Percentiles rank a stretch among this genome's conserved stretches.
phyloP scores from a whole-genome alignment of 2,888 invertebrate species.

The Deilephila elpenor region DNA sequence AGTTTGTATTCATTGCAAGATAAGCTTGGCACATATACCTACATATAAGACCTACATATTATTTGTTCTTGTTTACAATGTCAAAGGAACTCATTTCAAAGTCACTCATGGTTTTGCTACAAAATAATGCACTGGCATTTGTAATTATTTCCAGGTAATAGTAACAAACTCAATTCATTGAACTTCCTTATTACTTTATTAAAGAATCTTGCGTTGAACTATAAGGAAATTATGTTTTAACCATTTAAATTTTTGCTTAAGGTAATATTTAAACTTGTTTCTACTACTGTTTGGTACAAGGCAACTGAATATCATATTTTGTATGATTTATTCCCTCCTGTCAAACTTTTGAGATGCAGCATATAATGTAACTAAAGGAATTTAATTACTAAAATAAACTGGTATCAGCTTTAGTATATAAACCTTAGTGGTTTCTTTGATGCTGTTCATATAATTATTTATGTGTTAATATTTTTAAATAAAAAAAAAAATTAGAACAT shows the following conservation, averaged over 20 bases:
- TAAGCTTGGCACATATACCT: slow-evolving; percentile 3
- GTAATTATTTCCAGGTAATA: slow-evolving; percentile 20
- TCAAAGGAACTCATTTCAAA: slow-evolving; percentile 40
- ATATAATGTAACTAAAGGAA: too few relatives aligned
- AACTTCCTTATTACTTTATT: slow-evolving; percentile 13
- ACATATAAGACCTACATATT: slow-evolving; percentile 26
- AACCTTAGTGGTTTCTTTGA: too few relatives aligned
- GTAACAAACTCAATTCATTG: neutral
- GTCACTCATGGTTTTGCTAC: slow-evolving; percentile 30
- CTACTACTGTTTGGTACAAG: too few relatives aligned
- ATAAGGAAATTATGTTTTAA: neutral
- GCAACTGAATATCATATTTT: too few relatives aligned
- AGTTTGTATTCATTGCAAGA: slow-evolving; percentile 9
- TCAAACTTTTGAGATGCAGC: too few relatives aligned
- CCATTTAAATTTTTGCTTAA: neutral
- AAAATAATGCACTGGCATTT: slow-evolving; percentile 24
- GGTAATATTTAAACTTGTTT: too few relatives aligned
- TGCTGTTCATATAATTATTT: too few relatives aligned
- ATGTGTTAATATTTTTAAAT: too few relatives aligned
- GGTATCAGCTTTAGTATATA: too few relatives aligned
- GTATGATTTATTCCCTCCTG: too few relatives aligned
- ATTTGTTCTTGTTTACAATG: slow-evolving; percentile 39
- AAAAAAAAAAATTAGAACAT: too few relatives aligned
- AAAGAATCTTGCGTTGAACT: neutral
- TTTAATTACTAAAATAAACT: too few relatives aligned